Conservation (phyloP, 2,113 vertebrate genomes). For the Equus przewalskii region DNA sequence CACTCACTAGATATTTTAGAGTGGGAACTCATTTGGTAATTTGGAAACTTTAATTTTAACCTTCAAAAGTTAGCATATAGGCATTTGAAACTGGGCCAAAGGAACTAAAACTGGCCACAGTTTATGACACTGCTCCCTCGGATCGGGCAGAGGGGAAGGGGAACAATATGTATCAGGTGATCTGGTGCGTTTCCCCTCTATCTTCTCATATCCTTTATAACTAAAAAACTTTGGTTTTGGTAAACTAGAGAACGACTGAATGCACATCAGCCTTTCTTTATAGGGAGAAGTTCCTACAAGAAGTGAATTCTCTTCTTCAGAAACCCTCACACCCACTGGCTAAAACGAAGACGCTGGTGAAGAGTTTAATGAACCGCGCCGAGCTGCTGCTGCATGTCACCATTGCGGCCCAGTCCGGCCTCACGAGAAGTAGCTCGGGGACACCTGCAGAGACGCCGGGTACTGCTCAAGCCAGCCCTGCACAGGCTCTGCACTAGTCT, state of each 20-base stretch:
- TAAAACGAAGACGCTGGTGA: conserved; percentile 96
- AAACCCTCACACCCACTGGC: conserved; percentile 91
- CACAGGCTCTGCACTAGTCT: neutral
- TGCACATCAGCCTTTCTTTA: conserved; percentile 57
- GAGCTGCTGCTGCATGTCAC: conserved; percentile 97
- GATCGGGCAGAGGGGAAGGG: neutral
- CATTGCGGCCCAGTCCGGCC: conserved; percentile 95
- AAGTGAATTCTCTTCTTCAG: conserved; percentile 93
- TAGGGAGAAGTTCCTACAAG: conserved; percentile 98
- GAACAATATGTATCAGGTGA: neutral
- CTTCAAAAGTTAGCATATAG: conserved; percentile 26
- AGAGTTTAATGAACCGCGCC: conserved; percentile 98
- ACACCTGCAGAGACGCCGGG: conserved; percentile 96
- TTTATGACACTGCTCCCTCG: neutral
- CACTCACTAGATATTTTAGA: conserved; percentile 28
- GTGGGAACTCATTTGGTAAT: conserved; percentile 26
- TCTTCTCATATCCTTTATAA: conserved; percentile 24
- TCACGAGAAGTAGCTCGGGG: conserved; percentile 93
- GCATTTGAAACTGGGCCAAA: conserved; percentile 6
- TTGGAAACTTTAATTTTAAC: neutral
- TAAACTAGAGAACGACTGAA: neutral
- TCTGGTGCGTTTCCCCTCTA: neutral
- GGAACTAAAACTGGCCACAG: neutral
- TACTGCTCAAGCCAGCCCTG: conserved; percentile 72
- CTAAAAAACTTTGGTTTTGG: neutral